Conservation (phyloP, 2,797 vertebrate species). For the Poeciliopsis gracilis region DNA sequence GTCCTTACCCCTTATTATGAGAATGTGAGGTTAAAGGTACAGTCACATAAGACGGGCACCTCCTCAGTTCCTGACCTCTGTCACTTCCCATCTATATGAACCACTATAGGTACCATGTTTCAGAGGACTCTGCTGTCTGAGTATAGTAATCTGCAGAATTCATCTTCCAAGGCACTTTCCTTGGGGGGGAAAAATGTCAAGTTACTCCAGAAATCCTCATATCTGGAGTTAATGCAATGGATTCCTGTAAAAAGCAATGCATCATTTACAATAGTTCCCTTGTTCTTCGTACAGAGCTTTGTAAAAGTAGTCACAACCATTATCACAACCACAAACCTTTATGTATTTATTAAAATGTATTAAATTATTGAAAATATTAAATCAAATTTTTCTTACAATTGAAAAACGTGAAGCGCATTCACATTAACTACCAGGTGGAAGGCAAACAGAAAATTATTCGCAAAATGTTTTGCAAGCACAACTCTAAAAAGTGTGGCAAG, state of each 20-base stretch:
- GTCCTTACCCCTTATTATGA: constrained; percentile 80
- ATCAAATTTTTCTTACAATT: too few species aligned
- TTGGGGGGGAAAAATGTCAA: constrained; percentile 13
- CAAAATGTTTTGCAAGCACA: background rate
- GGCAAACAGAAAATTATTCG: background rate
- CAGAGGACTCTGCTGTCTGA: constrained; percentile 59
- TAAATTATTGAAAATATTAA: too few species aligned
- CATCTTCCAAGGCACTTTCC: constrained; percentile 36
- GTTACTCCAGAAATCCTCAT: constrained; percentile 30
- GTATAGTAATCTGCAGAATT: constrained; percentile 56
- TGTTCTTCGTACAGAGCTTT: constrained; percentile 11
- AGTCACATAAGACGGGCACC: constrained; percentile 72
- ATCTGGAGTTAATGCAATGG: constrained; percentile 31
- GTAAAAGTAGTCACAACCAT: background rate
- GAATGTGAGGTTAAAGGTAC: constrained; percentile 79
- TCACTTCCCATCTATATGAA: constrained; percentile 77
- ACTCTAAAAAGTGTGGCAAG: background rate
- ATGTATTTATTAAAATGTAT: background rate
- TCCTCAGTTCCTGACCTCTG: constrained; percentile 75
- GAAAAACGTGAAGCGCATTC: background rate
- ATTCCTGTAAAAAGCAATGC: constrained; percentile 46
- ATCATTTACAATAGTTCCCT: constrained; percentile 40
- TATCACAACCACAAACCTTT: background rate
- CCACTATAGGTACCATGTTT: constrained; percentile 58
- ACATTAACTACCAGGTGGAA: background rate